Base-by-base conservation (phyloP, 2,113 vertebrate genomes). In the Oplegnathus fasciatus region DNA sequence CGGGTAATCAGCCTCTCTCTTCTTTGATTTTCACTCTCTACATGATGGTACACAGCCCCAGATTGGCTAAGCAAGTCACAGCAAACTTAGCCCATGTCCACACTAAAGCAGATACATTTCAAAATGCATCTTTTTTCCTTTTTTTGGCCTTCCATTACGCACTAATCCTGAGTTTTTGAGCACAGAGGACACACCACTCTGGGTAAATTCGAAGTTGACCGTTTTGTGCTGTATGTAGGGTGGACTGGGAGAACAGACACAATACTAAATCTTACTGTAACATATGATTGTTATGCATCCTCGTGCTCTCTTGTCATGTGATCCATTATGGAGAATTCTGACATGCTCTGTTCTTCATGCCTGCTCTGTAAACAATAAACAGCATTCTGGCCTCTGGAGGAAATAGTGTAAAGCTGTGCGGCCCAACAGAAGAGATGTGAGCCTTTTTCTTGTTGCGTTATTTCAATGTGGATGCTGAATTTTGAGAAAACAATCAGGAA, bases 1-100 rank as follows among this genome's bases (percentile, higher is more conserved):
- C 17, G 14, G 22, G 48, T 64, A 78, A 74, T 78, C 58, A 75
- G 48, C 42, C 66, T 74, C 44, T 64, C 22, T 26, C 24, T 58
- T 4, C 30, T 88, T 64, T 81, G 9, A 78, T 67, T 85, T 81
- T 48, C 37, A 76, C 26, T 55, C 50, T 57, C 22, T 52, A 30
- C 48, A 48, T 68, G 28, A 67, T 50, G 60, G 26, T 30, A 42
- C 57, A 75, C 55, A 66, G 13, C 4, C 22, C 50, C 58, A 32
- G 64, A 65, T 14, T 78, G 42, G 28, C 37, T 81, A 46, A 52
- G 34, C 15, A 74, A 54, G 42, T 80, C 66, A 61, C 20, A 65
- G 44, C 42, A 73, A 70, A 77, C 30, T 22, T 28, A 11, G 20
- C 18, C 26, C 18, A 57, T 26, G 32, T 78, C 68, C 24, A 60